phyloP scores from a whole-genome alignment of 1,140 invertebrate species.

The Macrobrachium nipponense region DNA sequence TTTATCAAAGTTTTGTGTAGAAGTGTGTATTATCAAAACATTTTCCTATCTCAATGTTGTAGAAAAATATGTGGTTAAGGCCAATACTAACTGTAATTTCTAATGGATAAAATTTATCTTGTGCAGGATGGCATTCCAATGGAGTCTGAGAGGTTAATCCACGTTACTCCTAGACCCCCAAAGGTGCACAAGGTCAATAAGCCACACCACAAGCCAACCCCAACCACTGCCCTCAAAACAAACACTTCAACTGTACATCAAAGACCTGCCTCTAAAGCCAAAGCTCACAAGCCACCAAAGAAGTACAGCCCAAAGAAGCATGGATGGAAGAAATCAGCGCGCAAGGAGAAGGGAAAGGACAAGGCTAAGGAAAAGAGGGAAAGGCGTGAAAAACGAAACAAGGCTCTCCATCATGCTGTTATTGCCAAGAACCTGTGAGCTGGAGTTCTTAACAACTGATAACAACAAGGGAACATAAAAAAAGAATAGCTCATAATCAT shows the following conservation, averaged over 20 bases:
- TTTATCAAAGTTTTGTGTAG: no score
- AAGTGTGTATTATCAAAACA: not conserved
- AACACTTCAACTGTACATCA: not conserved
- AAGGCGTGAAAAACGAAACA: conserved; percentile 58
- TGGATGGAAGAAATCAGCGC: conserved; percentile 57
- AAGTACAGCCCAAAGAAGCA: conserved; percentile 62
- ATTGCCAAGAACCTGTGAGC: conserved; percentile 39
- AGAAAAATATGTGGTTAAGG: not conserved
- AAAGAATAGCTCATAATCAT: no score
- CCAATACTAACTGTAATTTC: not conserved
- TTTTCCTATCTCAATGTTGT: conserved; percentile 4
- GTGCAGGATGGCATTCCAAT: conserved; percentile 50
- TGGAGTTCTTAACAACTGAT: not conserved
- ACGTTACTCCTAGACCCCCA: conserved; percentile 39
- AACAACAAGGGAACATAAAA: not conserved
- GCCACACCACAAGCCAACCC: conserved; percentile 35
- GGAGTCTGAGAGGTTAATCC: conserved; percentile 53
- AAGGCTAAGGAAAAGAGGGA: conserved; percentile 62
- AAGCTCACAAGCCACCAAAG: conserved; percentile 49
- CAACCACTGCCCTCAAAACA: not conserved
- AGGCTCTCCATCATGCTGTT: conserved; percentile 49
- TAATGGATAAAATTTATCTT: not conserved
- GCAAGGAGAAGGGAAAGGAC: conserved; percentile 61
- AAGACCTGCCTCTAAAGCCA: conserved; percentile 25
- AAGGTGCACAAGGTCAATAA: conserved; percentile 49